Percentiles rank a stretch among this genome's conserved stretches.
These are phyloP conservation scores for Drosophila vallismaia DNA, from an alignment of 2,888 invertebrate species.

Conservation along the genomic window DNA sequence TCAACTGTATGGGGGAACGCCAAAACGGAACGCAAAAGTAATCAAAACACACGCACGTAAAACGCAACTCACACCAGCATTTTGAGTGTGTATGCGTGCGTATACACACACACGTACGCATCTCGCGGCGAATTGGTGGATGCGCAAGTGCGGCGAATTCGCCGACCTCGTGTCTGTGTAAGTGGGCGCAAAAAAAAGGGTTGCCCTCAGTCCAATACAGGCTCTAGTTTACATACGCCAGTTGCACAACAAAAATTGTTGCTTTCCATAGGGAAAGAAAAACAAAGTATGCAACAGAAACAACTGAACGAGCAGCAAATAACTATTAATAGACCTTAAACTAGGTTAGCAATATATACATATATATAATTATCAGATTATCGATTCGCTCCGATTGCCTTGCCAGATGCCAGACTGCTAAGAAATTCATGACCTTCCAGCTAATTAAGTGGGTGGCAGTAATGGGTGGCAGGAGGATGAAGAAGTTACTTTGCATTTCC, in stretches of 20 bases:
- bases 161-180: slow-evolving; percentile 10
- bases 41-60: slow-evolving; percentile 78
- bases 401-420: slow-evolving; percentile 52
- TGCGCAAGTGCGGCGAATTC: slow-evolving; percentile 49
- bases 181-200: slow-evolving; percentile 17
- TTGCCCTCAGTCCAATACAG: slow-evolving; percentile 9
- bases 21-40: slow-evolving; percentile 78
- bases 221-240: slow-evolving; percentile 2
- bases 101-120: slow-evolving; percentile 6
- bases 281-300: slow-evolving; percentile 8
- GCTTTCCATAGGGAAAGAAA: slow-evolving; percentile 1
- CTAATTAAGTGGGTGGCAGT: slow-evolving; percentile 22
- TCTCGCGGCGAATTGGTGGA: slow-evolving; percentile 64
- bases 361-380: slow-evolving; percentile 46
- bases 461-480: slow-evolving; percentile 1
- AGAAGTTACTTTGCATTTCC: slow-evolving; percentile 12
- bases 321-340: slow-evolving; percentile 40
- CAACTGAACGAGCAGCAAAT: not conserved
- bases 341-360: slow-evolving; percentile 29
- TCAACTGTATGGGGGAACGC: slow-evolving; percentile 54
- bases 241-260: slow-evolving; percentile 38
- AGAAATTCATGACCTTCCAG: slow-evolving; percentile 47
- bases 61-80: slow-evolving; percentile 61
- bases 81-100: slow-evolving; percentile 63
- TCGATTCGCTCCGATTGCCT: slow-evolving; percentile 73